Percentiles rank a stretch among this genome's conserved stretches.
These are phyloP conservation scores for Hemithea aestivaria DNA, from an alignment of 2,888 invertebrate species.

Conservation along the genomic window DNA sequence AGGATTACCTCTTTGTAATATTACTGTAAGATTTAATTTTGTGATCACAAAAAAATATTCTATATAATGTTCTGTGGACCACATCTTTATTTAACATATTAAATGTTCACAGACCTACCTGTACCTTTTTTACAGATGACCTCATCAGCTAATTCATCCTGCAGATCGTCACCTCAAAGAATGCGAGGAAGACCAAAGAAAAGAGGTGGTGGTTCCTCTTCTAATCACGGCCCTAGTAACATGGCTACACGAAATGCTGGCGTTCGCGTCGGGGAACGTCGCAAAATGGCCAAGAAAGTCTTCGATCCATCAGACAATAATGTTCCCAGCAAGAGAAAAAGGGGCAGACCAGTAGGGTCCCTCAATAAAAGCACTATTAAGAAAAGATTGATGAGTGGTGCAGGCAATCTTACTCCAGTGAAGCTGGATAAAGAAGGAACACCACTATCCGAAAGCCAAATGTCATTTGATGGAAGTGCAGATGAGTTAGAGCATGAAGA, in stretches of 20 bases:
- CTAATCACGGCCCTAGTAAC: constrained; percentile 43
- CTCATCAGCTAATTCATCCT: constrained; percentile 74
- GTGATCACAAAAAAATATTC: no score
- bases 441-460: constrained; percentile 59
- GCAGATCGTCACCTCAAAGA: constrained; percentile 70
- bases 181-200: constrained; percentile 68
- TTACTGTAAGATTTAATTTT: no score
- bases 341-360: constrained; percentile 83
- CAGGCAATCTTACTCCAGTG: constrained; percentile 31
- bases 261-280: constrained; percentile 79
- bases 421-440: constrained; percentile 57
- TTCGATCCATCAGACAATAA: constrained; percentile 93
- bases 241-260: constrained; percentile 53
- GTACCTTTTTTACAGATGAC: constrained; percentile 65
- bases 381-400: constrained; percentile 62
- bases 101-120: no score
- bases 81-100: no score
- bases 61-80: no score
- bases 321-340: constrained; percentile 83
- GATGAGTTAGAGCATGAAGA: constrained; percentile 69
- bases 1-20: no score
- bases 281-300: constrained; percentile 89
- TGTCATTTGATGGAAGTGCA: constrained; percentile 64
- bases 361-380: constrained; percentile 80
- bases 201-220: constrained; percentile 47